Percentiles rank a stretch among this genome's conserved stretches.
phyloP scores from a whole-genome alignment of 2,888 invertebrate species.

The Thelaira solivaga region DNA sequence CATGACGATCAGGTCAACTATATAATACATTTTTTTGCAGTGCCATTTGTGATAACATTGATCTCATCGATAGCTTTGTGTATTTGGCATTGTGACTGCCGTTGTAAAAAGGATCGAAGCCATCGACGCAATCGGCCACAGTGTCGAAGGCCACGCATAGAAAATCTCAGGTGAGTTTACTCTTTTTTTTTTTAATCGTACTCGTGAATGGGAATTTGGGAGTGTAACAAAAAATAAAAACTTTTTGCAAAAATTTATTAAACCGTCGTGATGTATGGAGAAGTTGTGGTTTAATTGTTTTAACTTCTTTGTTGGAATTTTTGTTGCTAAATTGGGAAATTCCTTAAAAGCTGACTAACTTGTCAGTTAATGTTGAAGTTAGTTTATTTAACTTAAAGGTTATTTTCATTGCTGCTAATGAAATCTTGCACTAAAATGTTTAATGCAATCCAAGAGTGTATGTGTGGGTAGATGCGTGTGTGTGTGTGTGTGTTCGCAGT shows the following conservation, averaged over 20 bases:
- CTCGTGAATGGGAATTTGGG: too few relatives aligned
- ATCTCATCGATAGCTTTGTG: conserved; percentile 91
- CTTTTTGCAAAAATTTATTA: too few relatives aligned
- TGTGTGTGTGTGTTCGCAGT: neutral
- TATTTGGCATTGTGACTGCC: conserved; percentile 91
- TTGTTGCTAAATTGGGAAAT: too few relatives aligned
- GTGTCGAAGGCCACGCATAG: conserved; percentile 80
- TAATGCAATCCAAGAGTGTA: conserved; percentile 28
- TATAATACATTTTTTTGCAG: conserved; percentile 89
- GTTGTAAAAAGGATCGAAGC: conserved; percentile 82
- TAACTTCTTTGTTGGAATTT: too few relatives aligned
- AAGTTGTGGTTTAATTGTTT: too few relatives aligned
- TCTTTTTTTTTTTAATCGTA: too few relatives aligned
- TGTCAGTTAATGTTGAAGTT: neutral
- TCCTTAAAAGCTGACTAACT: too few relatives aligned
- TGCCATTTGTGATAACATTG: conserved; percentile 89
- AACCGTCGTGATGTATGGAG: too few relatives aligned
- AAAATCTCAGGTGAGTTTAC: conserved; percentile 79
- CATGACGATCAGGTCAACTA: conserved; percentile 88
- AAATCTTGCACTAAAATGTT: conserved; percentile 52
- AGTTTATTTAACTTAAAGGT: conserved; percentile 7
- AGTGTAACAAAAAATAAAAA: too few relatives aligned
- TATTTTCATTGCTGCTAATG: conserved; percentile 50
- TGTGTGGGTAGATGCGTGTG: neutral
- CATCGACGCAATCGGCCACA: conserved; percentile 80